Base-by-base conservation (phyloP, 2,888 invertebrate genomes). In the Erebia epiphron region DNA sequence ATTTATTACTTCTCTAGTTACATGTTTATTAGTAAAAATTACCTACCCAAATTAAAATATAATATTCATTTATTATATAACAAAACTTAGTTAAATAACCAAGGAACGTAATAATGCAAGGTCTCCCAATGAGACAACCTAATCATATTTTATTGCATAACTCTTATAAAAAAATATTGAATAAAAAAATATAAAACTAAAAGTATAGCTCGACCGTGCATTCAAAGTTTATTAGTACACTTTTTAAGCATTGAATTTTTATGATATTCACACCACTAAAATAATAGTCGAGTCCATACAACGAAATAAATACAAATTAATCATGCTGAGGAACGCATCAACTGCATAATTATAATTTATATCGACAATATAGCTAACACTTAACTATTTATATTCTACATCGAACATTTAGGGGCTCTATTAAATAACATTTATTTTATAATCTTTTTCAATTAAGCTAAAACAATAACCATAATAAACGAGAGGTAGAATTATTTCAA, bases 1-100 rank as follows among this genome's bases (percentile, higher is more conserved):
- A 93, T 91, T 92, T 91, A 92, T 92, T 92, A 93, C 83, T 86
- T 78, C 75, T 83, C 82, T 89, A 87, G 76, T 76, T 78, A 80
- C 80, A 62, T 49, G 41, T 58, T 56, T 85, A 82, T 81, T 71
- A 75, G 84, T 84, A 81, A 83, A 83, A 79, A 84, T 80, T 82
- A 79, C 77, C 61, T 79, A 79, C 77, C 56, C 79, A 81, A 75
- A 73, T 65, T 56, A 71, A 58, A 78, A 80, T 79, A 69, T 78
- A 77, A 77, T 78, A 79, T 73, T 66, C 21, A 43, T 46, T 73
- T n/a, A n/a, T n/a, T n/a, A n/a, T n/a, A n/a, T n/a, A n/a, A n/a
- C n/a, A 78, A 76, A 75, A 76, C 50, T 60, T 14, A 58, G 50
- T 18, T 1, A 71, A 78, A 76, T 76, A 75, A 76, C 43, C 18